Conservation (phyloP, 2,113 vertebrate genomes). For the Heterocephalus glaber region DNA sequence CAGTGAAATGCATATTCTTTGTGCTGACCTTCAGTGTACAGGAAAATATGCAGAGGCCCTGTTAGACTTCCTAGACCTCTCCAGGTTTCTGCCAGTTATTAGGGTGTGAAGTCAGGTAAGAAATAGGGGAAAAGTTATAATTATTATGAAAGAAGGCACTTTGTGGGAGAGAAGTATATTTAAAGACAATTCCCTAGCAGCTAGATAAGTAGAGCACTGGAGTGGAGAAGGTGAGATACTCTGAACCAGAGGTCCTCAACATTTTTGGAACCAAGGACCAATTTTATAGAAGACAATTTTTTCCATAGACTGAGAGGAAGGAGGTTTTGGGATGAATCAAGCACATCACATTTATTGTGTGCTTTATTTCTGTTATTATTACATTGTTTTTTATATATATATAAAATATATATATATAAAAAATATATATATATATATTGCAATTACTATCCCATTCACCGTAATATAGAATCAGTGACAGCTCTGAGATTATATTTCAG, state of each 20-base stretch:
- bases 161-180: not conserved
- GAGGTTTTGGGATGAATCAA: not conserved
- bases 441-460: not conserved
- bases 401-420: too few species aligned
- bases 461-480: not conserved
- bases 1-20: conserved; percentile 16
- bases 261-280: not conserved
- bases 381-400: too few species aligned
- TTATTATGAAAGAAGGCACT: not conserved
- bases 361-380: not conserved
- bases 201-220: not conserved
- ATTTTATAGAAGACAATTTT: not conserved
- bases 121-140: not conserved
- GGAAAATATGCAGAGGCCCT: conserved; percentile 15
- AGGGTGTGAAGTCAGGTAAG: not conserved
- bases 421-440: too few species aligned
- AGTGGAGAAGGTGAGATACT: not conserved
- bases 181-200: conserved; percentile 17
- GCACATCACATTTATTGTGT: not conserved
- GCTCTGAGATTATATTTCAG: not conserved
- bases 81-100: not conserved
- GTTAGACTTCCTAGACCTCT: conserved; percentile 12
- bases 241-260: not conserved
- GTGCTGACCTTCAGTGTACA: not conserved
- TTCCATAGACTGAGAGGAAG: not conserved